Conservation (phyloP, 2,888 invertebrate species). For the Drosophila paracracens region DNA sequence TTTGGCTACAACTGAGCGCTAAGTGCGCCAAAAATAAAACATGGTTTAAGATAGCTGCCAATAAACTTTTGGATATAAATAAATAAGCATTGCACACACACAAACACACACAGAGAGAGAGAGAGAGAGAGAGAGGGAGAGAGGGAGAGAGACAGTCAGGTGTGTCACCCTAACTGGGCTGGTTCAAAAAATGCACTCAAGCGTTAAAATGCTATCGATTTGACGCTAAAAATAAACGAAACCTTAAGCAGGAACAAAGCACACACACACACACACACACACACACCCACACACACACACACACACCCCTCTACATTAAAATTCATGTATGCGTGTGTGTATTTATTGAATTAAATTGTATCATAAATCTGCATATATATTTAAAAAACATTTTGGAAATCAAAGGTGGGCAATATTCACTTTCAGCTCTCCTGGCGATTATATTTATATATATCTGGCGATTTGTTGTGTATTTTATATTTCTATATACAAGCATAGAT, state of each 20-base stretch:
- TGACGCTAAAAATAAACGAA: constrained; percentile 67
- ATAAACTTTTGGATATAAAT: constrained; percentile 44
- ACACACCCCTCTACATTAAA: constrained; percentile 1
- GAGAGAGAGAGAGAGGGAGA: background rate
- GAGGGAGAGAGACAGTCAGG: background rate
- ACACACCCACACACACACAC: constrained; percentile 8
- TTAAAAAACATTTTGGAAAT: background rate
- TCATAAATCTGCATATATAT: background rate
- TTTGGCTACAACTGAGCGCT: background rate
- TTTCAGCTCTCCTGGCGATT: background rate
- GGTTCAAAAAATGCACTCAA: constrained; percentile 66
- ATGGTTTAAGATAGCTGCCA: constrained; percentile 17
- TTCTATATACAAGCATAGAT: background rate
- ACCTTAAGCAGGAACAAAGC: constrained; percentile 16
- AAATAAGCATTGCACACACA: constrained; percentile 18
- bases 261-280: constrained; percentile 6
- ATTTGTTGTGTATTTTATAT: background rate
- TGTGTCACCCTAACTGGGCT: constrained; percentile 36
- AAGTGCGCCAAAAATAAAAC: constrained; percentile 14
- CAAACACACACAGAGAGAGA: constrained; percentile 2
- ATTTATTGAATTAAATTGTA: background rate
- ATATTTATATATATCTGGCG: background rate
- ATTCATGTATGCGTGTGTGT: background rate
- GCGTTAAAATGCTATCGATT: constrained; percentile 76
- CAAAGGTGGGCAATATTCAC: background rate